Base-by-base conservation (phyloP, 1,140 invertebrate species). In the Pachypsylla venusta region DNA sequence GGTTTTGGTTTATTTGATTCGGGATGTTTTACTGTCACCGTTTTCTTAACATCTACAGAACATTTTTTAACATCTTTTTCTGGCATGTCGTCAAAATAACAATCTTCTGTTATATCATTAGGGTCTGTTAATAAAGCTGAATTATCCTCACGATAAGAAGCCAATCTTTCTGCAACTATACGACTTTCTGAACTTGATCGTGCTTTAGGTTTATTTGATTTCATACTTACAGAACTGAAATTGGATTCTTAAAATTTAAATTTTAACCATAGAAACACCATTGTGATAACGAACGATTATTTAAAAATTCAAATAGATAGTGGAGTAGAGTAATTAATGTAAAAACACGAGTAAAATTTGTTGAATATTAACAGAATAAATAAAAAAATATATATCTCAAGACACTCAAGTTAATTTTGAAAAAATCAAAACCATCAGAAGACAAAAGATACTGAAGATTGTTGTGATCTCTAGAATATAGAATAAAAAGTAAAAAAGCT, bases 1-100 rank as follows among this genome's bases (percentile, higher is more conserved):
- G 89, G 91, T 70, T 95, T 96, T 1, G 92, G 86, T 71, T 93
- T 94, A 67, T 90, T 93, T 1, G 89, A 93, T 67, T 95, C 93
- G 1, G 92, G 91, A 71, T 92, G 89, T 67, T 91, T 93, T 0
- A 97, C 91, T 10, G 87, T 93, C 2, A 96, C 93, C 53, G 90
- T 84, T 72, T 94, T 95, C 61, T 80, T 76, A 25, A 82, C 76
- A 13, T 79, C 79, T 63, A 87, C 82, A 35, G 74, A 70, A 62
- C 76, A 56, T 19, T 59, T 35, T 58, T 55, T 55, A 20, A 62
- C 62, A 56, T 65, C 63, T 24, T 56, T 59, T 55, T 70, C 69
- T 20, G 67, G 67, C 54, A 65, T 66, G 12, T 65, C 65, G 28
- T 56, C 62, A 30, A 48, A 60, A 57, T 53, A 60, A 60, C 39